phyloP scores from a whole-genome alignment of 2,797 vertebrate genomes.

The Eutrigla gurnardus region DNA sequence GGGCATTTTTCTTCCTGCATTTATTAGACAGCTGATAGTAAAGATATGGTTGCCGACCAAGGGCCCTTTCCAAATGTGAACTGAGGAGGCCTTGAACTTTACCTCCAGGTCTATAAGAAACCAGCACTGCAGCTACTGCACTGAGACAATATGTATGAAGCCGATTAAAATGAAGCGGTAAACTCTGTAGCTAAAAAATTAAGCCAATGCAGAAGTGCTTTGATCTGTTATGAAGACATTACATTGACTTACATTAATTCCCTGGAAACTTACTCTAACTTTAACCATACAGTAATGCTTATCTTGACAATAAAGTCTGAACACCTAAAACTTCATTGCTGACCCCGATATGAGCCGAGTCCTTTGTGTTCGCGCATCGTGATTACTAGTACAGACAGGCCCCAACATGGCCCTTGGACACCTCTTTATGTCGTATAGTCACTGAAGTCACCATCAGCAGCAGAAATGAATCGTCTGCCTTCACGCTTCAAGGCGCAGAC shows the following conservation, averaged over 20 bases:
- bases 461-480: conserved; percentile 20
- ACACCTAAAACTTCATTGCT: neutral
- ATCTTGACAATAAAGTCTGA: neutral
- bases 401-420: neutral
- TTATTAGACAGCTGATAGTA: neutral
- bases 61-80: neutral
- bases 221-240: too few species aligned
- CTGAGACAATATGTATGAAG: neutral
- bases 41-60: too few species aligned
- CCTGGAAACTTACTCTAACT: neutral
- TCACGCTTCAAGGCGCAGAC: neutral
- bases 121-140: neutral
- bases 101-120: neutral
- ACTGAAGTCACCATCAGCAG: neutral
- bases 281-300: neutral
- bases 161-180: too few species aligned
- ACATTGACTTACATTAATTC: too few species aligned
- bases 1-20: neutral
- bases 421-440: neutral
- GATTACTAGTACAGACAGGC: neutral
- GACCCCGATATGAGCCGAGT: too few species aligned
- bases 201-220: neutral
- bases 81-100: neutral
- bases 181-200: neutral
- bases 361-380: neutral